Evolutionary conservation across 1,140 invertebrate genomes (phyloP), one percentile per base, ranked within the genome.

Genomic region (Calephelis nemesis): DNA sequence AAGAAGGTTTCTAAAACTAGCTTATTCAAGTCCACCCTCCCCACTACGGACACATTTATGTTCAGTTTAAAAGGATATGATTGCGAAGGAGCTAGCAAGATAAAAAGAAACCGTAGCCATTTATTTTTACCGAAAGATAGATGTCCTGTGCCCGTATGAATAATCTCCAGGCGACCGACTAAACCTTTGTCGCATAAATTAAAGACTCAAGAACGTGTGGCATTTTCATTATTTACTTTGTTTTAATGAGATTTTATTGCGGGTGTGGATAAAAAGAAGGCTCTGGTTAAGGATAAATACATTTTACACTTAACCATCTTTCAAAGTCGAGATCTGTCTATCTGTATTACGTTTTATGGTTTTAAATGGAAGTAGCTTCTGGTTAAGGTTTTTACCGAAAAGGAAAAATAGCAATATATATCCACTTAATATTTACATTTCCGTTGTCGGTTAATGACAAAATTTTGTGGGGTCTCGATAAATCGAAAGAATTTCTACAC

Each of bases 181-280:
- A 47, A 47, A 48, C 62, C 62, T 71, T 69, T 67, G 67, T 75
- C 63, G 71, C 62, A 74, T 74, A 74, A 74, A 74, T 74, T 74
- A 72, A 72, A 67, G 65, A n/a, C 54, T 63, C 66, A 67, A 58
- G 62, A 50, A 70, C 47, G 67, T 65, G 52, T 60, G 69, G 67
- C 72, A 73, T 74, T 71, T 71, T 68, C 65, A 58, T 76, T 76
- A 65, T 74, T 76, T 68, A 74, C 72, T 74, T 76, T 76, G 69
- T 72, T 76, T 71, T 72, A 76, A 76, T 74, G 68, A 76, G 68
- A 70, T 70, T 76, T 74, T 71, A 73, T 70, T 75, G 72, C 72
- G 65, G 45, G 63, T 19, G 63, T 47, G 30, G 63, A 63, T 13
- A 63, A 47, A 47, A 63, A 63, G 45, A 63, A 63, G 52, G 52